Evolutionary conservation across 2,797 vertebrate genomes (phyloP).

Genomic region (Pristis pectinata): DNA sequence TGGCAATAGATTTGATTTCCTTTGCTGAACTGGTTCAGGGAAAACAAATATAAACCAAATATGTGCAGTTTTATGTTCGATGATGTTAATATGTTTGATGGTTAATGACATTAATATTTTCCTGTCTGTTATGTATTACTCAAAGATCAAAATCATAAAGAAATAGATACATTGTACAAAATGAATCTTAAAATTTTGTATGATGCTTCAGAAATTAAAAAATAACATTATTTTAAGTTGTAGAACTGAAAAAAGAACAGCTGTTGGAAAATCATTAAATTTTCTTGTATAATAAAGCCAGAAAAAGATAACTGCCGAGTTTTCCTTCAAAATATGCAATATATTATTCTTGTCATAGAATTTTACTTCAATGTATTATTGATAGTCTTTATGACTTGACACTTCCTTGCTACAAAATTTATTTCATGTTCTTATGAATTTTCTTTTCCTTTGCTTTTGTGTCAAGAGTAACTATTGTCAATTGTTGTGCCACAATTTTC

Average conservation of each 20-base stretch:
- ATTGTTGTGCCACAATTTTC: neutral
- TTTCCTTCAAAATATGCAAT: neutral
- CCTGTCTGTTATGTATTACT: neutral
- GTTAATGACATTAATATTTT: slow-evolving; percentile 19
- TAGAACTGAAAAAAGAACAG: neutral
- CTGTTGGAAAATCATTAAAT: neutral
- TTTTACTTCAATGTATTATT: neutral
- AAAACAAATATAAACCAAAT: neutral
- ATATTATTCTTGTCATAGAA: neutral
- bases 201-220: neutral
- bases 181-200: neutral
- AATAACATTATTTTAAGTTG: slow-evolving; percentile 1
- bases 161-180: neutral
- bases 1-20: neutral
- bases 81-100: neutral
- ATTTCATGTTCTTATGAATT: neutral
- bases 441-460: neutral
- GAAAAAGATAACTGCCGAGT: neutral
- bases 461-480: neutral
- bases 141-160: neutral
- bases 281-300: neutral
- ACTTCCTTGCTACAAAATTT: neutral
- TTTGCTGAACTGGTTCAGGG: neutral
- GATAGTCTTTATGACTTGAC: neutral
- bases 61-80: neutral